Conservation (phyloP, 2,888 invertebrate genomes). For the Rhopalosiphum nymphaeae region DNA sequence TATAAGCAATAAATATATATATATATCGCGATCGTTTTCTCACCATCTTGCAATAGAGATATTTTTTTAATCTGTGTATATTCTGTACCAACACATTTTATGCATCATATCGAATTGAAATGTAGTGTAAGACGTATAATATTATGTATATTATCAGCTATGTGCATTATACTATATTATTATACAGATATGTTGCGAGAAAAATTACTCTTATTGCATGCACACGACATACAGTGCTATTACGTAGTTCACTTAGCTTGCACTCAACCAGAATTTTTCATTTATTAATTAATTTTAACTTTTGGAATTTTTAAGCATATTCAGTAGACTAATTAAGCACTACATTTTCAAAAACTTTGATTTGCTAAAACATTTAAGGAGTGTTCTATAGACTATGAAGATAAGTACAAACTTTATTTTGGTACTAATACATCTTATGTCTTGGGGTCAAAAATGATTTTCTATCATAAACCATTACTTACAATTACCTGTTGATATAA, state of each 20-base stretch:
- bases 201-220: neutral
- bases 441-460: too few relatives aligned
- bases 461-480: too few relatives aligned
- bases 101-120: neutral
- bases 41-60: neutral
- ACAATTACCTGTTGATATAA: too few relatives aligned
- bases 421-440: too few relatives aligned
- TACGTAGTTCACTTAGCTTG: neutral
- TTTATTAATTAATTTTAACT: neutral
- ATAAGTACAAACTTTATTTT: neutral
- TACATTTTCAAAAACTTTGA: neutral
- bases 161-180: neutral
- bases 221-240: neutral
- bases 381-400: neutral
- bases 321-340: neutral
- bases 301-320: neutral
- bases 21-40: neutral
- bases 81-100: neutral
- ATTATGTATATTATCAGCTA: neutral
- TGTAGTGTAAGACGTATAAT: neutral
- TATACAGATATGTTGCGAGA: neutral
- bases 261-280: neutral
- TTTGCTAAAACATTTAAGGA: neutral
- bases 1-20: neutral
- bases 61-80: too few relatives aligned